Percentiles rank a stretch among this genome's conserved stretches.
Evolutionary conservation across 1,140 invertebrate genomes (phyloP).

Genomic region (Diabrotica virgifera): DNA sequence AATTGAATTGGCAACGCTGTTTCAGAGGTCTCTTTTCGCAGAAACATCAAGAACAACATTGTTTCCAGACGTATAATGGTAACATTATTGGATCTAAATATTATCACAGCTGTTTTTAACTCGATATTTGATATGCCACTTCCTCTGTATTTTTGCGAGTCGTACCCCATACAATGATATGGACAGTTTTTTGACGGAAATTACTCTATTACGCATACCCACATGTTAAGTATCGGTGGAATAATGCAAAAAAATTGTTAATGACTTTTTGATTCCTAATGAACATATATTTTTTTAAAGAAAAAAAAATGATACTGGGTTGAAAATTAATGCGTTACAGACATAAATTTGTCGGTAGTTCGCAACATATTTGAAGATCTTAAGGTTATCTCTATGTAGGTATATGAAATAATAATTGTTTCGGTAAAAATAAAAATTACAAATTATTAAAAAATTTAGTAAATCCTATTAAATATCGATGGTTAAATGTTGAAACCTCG

Average conservation of each 20-base stretch:
- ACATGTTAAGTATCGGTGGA: not conserved
- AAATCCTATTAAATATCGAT: too few relatives aligned
- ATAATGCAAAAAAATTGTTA: not conserved
- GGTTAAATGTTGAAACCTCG: too few relatives aligned
- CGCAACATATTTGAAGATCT: too few relatives aligned
- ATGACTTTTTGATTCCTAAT: not conserved
- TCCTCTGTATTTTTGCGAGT: constrained; percentile 11
- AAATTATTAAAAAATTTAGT: too few relatives aligned
- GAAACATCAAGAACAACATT: constrained; percentile 10
- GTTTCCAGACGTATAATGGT: constrained; percentile 13
- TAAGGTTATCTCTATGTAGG: too few relatives aligned
- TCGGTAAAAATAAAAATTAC: too few relatives aligned
- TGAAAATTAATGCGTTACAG: too few relatives aligned
- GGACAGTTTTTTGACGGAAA: constrained; percentile 8
- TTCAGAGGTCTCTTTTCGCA: constrained; percentile 1
- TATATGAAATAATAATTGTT: too few relatives aligned
- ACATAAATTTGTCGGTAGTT: too few relatives aligned
- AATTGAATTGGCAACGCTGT: not conserved
- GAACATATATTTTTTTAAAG: too few relatives aligned
- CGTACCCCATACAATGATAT: constrained; percentile 14
- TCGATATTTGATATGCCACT: constrained; percentile 14
- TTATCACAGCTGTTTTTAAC: constrained; percentile 21
- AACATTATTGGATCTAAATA: constrained; percentile 18
- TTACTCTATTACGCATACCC: not conserved
- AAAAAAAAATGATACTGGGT: too few relatives aligned